Conservation (phyloP, 1,140 invertebrate genomes). For the Propsilocerus akamusi region DNA sequence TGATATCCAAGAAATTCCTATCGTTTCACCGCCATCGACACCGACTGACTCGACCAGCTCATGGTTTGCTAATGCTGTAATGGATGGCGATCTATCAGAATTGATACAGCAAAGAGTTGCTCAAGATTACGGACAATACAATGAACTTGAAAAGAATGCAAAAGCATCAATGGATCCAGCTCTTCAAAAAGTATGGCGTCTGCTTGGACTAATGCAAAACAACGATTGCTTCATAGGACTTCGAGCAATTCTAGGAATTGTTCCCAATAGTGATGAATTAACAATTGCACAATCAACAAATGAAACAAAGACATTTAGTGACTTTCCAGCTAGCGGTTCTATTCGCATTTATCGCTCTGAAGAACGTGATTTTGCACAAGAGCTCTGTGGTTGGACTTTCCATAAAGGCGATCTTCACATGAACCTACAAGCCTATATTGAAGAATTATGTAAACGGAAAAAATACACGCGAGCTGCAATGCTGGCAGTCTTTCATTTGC, state of each 20-base stretch:
- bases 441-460: background rate
- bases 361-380: slow-evolving; percentile 57
- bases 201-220: slow-evolving; percentile 12
- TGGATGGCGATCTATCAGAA: slow-evolving; percentile 17
- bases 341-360: slow-evolving; percentile 34
- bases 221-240: background rate
- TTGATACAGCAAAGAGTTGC: slow-evolving; percentile 17
- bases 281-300: background rate
- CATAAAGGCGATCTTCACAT: slow-evolving; percentile 37
- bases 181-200: slow-evolving; percentile 17
- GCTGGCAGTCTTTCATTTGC: slow-evolving; percentile 76
- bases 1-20: background rate
- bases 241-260: background rate
- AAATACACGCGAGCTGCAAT: slow-evolving; percentile 70
- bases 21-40: background rate
- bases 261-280: background rate
- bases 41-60: slow-evolving; percentile 12
- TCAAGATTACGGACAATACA: slow-evolving; percentile 16
- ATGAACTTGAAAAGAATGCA: slow-evolving; percentile 12
- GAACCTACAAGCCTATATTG: slow-evolving; percentile 9
- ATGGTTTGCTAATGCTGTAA: slow-evolving; percentile 14
- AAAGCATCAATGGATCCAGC: slow-evolving; percentile 13
- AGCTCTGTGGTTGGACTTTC: slow-evolving; percentile 74
- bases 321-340: background rate
- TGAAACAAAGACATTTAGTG: slow-evolving; percentile 1